These are phyloP conservation scores for Numenius phaeopus DNA, from an alignment of 2,797 vertebrate species.

Conservation along the genomic window DNA sequence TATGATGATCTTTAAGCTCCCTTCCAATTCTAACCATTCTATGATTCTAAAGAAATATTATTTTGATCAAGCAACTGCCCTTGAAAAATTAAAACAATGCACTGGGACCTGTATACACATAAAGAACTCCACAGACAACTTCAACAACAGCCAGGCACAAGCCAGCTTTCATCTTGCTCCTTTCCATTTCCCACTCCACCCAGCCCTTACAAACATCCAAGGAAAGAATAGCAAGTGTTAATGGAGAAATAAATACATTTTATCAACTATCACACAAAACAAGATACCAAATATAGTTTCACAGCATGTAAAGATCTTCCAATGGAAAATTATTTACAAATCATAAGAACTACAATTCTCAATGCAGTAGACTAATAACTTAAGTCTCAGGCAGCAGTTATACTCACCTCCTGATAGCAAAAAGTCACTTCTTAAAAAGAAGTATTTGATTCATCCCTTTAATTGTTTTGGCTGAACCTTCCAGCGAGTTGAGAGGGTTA, in stretches of 20 bases:
- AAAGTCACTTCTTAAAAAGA: neutral
- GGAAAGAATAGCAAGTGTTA: neutral
- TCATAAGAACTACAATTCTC: neutral
- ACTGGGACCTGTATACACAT: neutral
- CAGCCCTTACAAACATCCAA: neutral
- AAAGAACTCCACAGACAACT: neutral
- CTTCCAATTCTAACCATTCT: no score
- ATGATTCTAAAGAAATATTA: neutral
- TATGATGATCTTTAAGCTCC: no score
- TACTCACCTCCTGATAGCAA: neutral
- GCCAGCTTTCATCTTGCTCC: neutral
- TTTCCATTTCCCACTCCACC: neutral
- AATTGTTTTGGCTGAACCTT: neutral
- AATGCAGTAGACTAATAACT: neutral
- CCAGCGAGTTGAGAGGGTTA: neutral
- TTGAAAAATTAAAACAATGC: neutral
- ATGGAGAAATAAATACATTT: neutral
- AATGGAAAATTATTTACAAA: neutral
- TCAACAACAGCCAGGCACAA: neutral
- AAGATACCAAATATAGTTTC: neutral
- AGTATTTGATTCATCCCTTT: neutral
- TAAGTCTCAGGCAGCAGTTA: neutral
- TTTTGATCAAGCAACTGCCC: neutral
- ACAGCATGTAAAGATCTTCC: neutral
- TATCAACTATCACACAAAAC: neutral